Conservation (phyloP, 2,888 invertebrate species). For the Meliscaeva auricollis region DNA sequence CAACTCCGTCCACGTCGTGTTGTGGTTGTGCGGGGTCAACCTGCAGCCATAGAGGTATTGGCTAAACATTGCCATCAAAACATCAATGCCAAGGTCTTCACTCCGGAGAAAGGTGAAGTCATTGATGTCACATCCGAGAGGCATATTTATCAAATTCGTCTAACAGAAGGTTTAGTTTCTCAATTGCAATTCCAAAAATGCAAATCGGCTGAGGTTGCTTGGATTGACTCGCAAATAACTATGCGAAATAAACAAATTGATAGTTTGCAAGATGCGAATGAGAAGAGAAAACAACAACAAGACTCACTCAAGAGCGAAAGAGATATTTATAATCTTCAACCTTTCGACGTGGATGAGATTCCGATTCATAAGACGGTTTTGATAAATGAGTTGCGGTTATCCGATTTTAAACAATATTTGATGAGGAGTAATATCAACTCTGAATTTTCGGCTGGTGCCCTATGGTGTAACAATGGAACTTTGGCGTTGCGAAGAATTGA, state of each 20-base stretch:
- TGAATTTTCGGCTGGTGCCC: constrained; percentile 95
- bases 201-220: constrained; percentile 97
- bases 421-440: constrained; percentile 90
- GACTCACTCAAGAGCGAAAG: constrained; percentile 83
- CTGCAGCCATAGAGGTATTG: constrained; percentile 88
- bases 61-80: constrained; percentile 89
- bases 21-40: constrained; percentile 90
- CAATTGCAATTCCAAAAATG: constrained; percentile 93
- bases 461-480: constrained; percentile 96
- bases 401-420: constrained; percentile 94
- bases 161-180: constrained; percentile 96
- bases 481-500: constrained; percentile 96
- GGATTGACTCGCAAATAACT: constrained; percentile 93
- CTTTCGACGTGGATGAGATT: constrained; percentile 85
- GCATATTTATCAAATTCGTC: constrained; percentile 97
- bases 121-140: constrained; percentile 99
- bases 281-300: constrained; percentile 74
- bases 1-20: constrained; percentile 93
- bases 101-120: constrained; percentile 91
- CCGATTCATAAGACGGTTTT: constrained; percentile 93
- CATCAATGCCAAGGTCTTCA: constrained; percentile 91
- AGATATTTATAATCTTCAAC: constrained; percentile 89
- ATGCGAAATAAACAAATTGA: constrained; percentile 87
- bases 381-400: constrained; percentile 96
- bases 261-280: constrained; percentile 81